Evolutionary conservation across 1,140 invertebrate species (phyloP).

Genomic region (Tetramorium simillimum): DNA sequence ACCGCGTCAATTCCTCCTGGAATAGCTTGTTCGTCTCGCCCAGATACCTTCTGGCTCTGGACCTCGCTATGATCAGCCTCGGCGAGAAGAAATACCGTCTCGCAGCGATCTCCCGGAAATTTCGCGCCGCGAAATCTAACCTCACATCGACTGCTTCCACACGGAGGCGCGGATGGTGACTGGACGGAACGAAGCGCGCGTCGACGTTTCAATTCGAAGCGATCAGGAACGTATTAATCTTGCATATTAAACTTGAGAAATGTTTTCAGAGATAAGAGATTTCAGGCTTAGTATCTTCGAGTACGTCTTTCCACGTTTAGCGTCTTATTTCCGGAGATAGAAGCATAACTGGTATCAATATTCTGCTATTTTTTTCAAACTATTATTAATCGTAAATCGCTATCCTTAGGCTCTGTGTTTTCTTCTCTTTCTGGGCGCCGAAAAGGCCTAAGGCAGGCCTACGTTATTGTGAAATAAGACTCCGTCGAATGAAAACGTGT

Average conservation of each 20-base stretch:
- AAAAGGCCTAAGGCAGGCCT: not conserved
- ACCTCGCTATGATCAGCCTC: not conserved
- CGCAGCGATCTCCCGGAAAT: not conserved
- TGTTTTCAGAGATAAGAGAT: no score
- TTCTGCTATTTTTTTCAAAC: not conserved
- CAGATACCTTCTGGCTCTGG: not conserved
- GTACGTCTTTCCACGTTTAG: not conserved
- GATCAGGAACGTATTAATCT: constrained; percentile 6
- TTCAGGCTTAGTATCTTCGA: no score
- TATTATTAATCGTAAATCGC: no score
- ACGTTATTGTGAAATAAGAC: not conserved
- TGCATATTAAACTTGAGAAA: not conserved
- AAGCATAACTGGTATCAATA: not conserved
- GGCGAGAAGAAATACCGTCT: not conserved
- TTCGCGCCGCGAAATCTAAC: not conserved
- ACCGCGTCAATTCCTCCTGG: not conserved
- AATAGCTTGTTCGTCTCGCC: not conserved
- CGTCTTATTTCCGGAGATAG: not conserved
- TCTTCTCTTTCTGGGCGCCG: not conserved
- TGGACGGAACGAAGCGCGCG: not conserved
- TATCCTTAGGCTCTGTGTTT: no score
- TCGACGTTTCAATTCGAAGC: not conserved
- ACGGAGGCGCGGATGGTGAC: not conserved
- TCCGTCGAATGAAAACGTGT: not conserved
- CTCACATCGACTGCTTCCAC: not conserved